These are phyloP conservation scores for Pelmatolapia mariae DNA, from an alignment of 2,113 vertebrate species.

Conservation along the genomic window DNA sequence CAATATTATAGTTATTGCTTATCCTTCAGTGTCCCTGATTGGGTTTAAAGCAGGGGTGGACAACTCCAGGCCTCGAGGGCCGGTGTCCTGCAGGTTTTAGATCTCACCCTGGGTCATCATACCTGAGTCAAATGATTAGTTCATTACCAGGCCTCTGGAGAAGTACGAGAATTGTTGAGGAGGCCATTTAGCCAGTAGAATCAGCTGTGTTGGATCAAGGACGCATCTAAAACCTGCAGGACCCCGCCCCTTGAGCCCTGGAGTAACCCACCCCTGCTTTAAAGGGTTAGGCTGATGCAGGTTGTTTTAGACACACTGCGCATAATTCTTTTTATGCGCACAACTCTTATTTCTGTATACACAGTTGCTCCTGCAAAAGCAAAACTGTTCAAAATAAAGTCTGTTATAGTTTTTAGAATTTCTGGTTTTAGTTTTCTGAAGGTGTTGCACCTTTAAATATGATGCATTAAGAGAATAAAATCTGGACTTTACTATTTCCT, in stretches of 20 bases:
- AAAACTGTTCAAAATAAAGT: neutral
- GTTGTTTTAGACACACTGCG: neutral
- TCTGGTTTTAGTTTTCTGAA: neutral
- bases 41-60: neutral
- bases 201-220: neutral
- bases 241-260: neutral
- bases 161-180: neutral
- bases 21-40: neutral
- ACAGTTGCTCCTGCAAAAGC: neutral
- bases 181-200: neutral
- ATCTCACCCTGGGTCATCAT: neutral
- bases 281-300: neutral
- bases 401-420: neutral
- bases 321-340: neutral
- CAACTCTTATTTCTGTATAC: neutral
- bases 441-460: neutral
- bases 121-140: neutral
- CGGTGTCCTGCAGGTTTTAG: neutral
- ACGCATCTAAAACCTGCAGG: neutral
- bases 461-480: neutral
- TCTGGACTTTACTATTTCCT: neutral
- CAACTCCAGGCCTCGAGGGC: neutral
- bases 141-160: neutral
- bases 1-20: neutral
- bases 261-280: neutral